phyloP scores from a whole-genome alignment of 2,113 vertebrate genomes.

The Lycocorax pyrrhopterus region DNA sequence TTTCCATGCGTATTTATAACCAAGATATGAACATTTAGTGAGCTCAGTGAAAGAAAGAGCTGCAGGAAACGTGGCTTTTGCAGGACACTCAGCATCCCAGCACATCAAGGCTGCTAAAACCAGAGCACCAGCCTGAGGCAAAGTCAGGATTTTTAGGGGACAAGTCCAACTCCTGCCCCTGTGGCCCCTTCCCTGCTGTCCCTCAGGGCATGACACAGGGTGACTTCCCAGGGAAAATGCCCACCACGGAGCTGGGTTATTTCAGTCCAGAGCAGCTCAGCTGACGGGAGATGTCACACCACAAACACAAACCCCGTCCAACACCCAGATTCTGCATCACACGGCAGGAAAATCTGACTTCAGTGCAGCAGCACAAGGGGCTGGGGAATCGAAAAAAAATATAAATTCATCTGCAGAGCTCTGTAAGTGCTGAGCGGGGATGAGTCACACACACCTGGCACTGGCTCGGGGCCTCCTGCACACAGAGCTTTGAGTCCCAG shows the following conservation, averaged over 20 bases:
- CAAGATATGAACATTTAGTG: neutral
- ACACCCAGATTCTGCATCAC: conserved; percentile 54
- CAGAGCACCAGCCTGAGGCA: neutral
- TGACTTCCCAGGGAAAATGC: conserved; percentile 56
- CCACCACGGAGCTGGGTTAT: conserved; percentile 44
- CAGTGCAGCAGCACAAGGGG: conserved; percentile 27
- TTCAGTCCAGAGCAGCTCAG: conserved; percentile 57
- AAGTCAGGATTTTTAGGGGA: conserved; percentile 5
- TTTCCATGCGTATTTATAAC: conserved; percentile 27
- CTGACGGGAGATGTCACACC: conserved; percentile 66
- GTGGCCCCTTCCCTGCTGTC: neutral
- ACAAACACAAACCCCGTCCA: conserved; percentile 31
- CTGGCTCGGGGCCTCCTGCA: neutral
- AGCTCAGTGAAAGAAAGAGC: conserved; percentile 14
- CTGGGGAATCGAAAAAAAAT: neutral
- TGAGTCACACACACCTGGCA: conserved; percentile 73
- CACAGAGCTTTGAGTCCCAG: neutral
- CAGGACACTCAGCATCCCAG: conserved; percentile 44
- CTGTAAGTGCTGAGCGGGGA: neutral
- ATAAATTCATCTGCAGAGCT: conserved; percentile 31
- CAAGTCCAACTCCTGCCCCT: neutral
- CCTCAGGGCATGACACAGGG: neutral
- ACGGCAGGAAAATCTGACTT: conserved; percentile 74
- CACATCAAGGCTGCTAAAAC: conserved; percentile 26
- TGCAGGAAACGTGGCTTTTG: neutral